Evolutionary conservation across 2,113 vertebrate species (phyloP).

Genomic region (Zapus hudsonius): DNA sequence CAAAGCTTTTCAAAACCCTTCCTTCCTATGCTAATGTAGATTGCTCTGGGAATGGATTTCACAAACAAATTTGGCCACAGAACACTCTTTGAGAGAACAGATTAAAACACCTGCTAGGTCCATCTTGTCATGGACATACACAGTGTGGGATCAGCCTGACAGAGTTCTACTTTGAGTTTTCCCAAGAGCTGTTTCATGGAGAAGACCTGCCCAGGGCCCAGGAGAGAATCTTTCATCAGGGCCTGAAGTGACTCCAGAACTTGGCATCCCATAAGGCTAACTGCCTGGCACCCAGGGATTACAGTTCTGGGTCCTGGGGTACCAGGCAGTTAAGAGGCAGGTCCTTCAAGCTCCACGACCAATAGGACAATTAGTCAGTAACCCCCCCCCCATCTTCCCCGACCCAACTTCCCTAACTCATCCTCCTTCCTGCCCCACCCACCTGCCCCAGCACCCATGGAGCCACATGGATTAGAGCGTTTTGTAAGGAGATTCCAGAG

Average conservation of each 20-base stretch:
- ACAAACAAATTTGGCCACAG: slow-evolving; percentile 34
- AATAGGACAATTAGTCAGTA: slow-evolving; percentile 31
- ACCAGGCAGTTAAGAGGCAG: slow-evolving; percentile 63
- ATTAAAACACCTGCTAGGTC: slow-evolving; percentile 23
- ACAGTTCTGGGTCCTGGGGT: slow-evolving; percentile 30
- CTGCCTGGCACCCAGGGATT: slow-evolving; percentile 42
- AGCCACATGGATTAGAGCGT: slow-evolving; percentile 66
- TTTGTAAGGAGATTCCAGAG: slow-evolving; percentile 65
- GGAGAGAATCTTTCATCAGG: slow-evolving; percentile 21
- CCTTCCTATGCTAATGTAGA: neutral
- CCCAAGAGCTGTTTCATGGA: slow-evolving; percentile 32
- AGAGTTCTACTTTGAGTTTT: slow-evolving; percentile 46
- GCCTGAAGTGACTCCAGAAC: slow-evolving; percentile 1
- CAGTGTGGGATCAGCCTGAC: slow-evolving; percentile 49
- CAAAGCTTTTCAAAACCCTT: neutral
- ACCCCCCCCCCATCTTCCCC: slow-evolving; percentile 27
- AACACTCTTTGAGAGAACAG: slow-evolving; percentile 54
- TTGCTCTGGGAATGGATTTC: slow-evolving; percentile 5
- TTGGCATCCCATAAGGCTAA: slow-evolving; percentile 2
- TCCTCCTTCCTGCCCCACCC: slow-evolving; percentile 31
- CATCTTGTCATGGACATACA: slow-evolving; percentile 29
- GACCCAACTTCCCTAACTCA: slow-evolving; percentile 63
- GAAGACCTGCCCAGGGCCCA: slow-evolving; percentile 28
- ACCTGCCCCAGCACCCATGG: slow-evolving; percentile 45
- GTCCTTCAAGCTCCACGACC: neutral